These are phyloP conservation scores for Eutolmus rufibarbis DNA, from an alignment of 2,888 invertebrate species.

Conservation along the genomic window DNA sequence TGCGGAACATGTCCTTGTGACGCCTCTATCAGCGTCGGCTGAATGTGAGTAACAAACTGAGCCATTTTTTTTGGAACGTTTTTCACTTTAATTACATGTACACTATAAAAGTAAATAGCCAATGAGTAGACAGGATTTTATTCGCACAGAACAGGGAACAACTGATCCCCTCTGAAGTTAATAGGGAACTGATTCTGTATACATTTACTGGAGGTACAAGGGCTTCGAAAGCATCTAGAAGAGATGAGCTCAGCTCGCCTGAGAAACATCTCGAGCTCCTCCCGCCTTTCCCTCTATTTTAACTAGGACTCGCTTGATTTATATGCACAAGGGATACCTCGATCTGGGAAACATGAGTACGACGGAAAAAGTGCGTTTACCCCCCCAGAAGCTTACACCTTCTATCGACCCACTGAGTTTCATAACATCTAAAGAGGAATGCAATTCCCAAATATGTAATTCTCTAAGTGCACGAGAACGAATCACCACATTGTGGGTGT, in stretches of 20 bases:
- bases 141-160: background rate
- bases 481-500: background rate
- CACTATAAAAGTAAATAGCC: background rate
- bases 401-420: background rate
- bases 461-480: background rate
- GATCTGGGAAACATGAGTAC: background rate
- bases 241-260: slow-evolving; percentile 11
- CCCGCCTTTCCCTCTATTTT: background rate
- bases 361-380: background rate
- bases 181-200: slow-evolving; percentile 46
- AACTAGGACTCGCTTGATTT: slow-evolving; percentile 5
- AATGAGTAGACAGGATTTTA: background rate
- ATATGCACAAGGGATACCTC: background rate
- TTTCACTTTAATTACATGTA: slow-evolving; percentile 2
- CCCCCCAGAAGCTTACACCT: background rate
- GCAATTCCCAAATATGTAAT: background rate
- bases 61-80: slow-evolving; percentile 62
- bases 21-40: slow-evolving; percentile 68
- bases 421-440: background rate
- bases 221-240: slow-evolving; percentile 10
- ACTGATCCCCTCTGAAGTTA: slow-evolving; percentile 28
- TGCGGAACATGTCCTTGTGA: slow-evolving; percentile 67
- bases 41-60: slow-evolving; percentile 69
- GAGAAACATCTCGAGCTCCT: slow-evolving; percentile 12
- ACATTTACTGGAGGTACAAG: slow-evolving; percentile 42